Percentiles rank a stretch among this genome's conserved stretches.
Evolutionary conservation across 92 coral and sea anemone genomes (phyloP).

Genomic region (Parazoanthus swiftii): DNA sequence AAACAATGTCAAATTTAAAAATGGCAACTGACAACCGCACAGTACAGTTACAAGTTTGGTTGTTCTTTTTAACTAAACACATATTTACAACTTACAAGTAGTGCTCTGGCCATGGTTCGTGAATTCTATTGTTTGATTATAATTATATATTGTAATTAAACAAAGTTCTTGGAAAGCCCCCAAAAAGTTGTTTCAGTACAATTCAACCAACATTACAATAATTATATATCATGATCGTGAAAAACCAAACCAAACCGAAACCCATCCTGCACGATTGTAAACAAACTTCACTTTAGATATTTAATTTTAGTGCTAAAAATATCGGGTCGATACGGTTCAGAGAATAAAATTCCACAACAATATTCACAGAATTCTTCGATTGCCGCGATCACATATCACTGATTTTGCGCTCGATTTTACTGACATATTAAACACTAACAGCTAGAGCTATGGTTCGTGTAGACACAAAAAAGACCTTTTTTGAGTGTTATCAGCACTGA

Average conservation of each 20-base stretch:
- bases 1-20: constrained; percentile 18
- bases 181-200: neutral
- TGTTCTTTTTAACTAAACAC: neutral
- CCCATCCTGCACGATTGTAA: neutral
- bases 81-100: neutral
- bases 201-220: neutral
- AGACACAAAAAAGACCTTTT: neutral
- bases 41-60: neutral
- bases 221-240: neutral
- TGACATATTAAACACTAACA: neutral
- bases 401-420: constrained; percentile 8
- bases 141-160: no score
- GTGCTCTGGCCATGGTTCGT: neutral
- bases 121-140: constrained; percentile 12
- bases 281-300: neutral
- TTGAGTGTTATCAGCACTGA: neutral
- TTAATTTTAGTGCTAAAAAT: neutral
- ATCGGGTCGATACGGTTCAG: constrained; percentile 25
- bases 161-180: neutral
- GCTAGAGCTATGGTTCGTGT: neutral
- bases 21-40: constrained; percentile 15
- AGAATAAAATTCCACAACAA: constrained; percentile 2
- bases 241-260: neutral
- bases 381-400: constrained; percentile 3
- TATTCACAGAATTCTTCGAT: constrained; percentile 12